Evolutionary conservation across 1,140 invertebrate genomes (phyloP), one percentile per base, ranked within the genome.

Genomic region (Paramacrobiotus metropolitanus): DNA sequence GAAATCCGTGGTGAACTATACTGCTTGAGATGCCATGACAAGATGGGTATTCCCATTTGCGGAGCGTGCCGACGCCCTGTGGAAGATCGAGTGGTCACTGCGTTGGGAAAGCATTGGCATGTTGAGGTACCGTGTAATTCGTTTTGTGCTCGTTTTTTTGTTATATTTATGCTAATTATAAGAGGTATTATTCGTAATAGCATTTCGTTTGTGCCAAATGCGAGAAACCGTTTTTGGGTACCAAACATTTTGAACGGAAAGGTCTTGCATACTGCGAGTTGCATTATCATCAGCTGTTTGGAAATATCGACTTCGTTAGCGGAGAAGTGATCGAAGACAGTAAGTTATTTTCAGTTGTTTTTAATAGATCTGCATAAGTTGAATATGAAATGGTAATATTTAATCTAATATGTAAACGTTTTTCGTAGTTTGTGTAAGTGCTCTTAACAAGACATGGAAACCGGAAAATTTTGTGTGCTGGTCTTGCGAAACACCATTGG

Each of bases 191-290:
- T 31, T 74, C 77, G 60, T 67, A 69, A 21, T 69, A 89, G 82
- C 94, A 98, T 77, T 98, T 99, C 77, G 94, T 97, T 0, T 99
- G 94, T 74, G 92, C 93, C 63, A 95, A 96, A 75, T 99, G 94
- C 74, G 95, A 98, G 75, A 97, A 97, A 71, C 95, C 95, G 1
- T 99, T 99, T 77, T 80, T 96, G 69, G 95, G 95, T 0, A 90
- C 95, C 76, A 83, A 93, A 1, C 94, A 99, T 75, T 99, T 97
- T 74, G 95, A 99, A 75, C 93, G 94, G 72, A 95, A 95, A 70
- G 94, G 94, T 1, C 75, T 97, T 65, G 93, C 94, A 1, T 99
- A 99, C 73, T 99, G 95, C 74, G 94, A 99, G 75, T 92, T 87
- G 66, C 94, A 99, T 74, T 99, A 97, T 74, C 93, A 98, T 76